Percentiles rank a stretch among this genome's conserved stretches.
Conservation (phyloP, 2,113 vertebrate species). For the Beaufortia kweichowensis region DNA sequence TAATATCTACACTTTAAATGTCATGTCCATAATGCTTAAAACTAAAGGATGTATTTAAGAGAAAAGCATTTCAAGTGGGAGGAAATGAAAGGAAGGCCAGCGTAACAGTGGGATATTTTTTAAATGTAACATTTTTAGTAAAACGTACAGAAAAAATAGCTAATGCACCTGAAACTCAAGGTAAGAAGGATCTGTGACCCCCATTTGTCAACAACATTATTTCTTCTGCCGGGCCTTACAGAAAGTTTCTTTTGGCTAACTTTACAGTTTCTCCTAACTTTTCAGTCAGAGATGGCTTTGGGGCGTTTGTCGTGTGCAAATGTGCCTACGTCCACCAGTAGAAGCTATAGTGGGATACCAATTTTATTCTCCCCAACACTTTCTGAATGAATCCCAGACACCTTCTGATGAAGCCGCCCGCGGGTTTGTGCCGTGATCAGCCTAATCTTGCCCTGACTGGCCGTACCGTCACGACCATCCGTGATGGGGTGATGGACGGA, state of each 20-base stretch:
- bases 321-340: slow-evolving; percentile 17
- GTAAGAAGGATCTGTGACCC: no score
- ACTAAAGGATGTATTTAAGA: no score
- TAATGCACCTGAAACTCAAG: no score
- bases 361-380: slow-evolving; percentile 27
- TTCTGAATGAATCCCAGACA: slow-evolving; percentile 39
- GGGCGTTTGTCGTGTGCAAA: not conserved
- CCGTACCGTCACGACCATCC: not conserved
- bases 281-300: not conserved
- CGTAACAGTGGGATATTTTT: no score
- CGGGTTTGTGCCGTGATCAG: slow-evolving; percentile 12
- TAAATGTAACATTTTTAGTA: no score
- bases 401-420: slow-evolving; percentile 44
- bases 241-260: not conserved
- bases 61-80: no score
- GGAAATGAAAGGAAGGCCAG: no score
- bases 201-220: not conserved
- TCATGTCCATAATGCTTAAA: no score
- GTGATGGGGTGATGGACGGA: not conserved
- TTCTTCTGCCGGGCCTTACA: not conserved
- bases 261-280: not conserved
- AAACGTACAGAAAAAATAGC: no score
- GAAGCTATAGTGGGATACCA: slow-evolving; percentile 29
- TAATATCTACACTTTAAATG: no score
- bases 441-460: slow-evolving; percentile 36